These are phyloP conservation scores for Listronotus bonariensis DNA, from an alignment of 1,140 invertebrate genomes.

Conservation along the genomic window DNA sequence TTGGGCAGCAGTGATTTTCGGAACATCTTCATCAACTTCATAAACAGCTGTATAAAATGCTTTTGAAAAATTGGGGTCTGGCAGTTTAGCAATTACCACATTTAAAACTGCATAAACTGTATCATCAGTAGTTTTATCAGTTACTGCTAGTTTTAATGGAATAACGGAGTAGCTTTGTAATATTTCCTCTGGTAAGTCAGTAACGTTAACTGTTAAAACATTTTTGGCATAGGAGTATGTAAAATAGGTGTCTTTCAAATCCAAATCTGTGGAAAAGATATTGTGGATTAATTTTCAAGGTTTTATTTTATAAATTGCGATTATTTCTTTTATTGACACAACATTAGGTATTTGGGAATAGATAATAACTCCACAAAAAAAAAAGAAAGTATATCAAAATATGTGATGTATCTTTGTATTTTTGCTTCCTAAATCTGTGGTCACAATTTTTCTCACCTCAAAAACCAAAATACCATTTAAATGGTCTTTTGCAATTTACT, in stretches of 20 bases:
- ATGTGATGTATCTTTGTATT: too few relatives aligned
- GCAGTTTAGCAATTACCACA: too few relatives aligned
- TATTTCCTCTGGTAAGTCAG: constrained; percentile 15
- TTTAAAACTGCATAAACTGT: constrained; percentile 9
- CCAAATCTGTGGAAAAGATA: constrained; percentile 11
- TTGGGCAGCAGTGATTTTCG: not conserved
- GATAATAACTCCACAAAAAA: too few relatives aligned
- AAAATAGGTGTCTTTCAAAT: constrained; percentile 19
- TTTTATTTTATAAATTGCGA: not conserved
- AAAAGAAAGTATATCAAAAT: too few relatives aligned
- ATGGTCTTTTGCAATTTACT: too few relatives aligned
- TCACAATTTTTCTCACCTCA: too few relatives aligned
- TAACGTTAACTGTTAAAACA: not conserved
- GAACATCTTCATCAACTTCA: not conserved
- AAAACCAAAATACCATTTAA: too few relatives aligned
- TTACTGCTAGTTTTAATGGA: constrained; percentile 23
- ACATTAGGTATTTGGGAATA: too few relatives aligned
- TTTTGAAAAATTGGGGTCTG: not conserved
- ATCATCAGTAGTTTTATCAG: constrained; percentile 16
- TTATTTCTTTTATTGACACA: not conserved
- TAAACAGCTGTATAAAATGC: constrained; percentile 1
- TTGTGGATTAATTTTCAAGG: not conserved
- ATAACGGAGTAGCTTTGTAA: constrained; percentile 10
- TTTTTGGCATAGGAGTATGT: constrained; percentile 2
- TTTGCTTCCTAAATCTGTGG: too few relatives aligned